Evolutionary conservation across 2,113 vertebrate genomes (phyloP).

Genomic region (Protobothrops mucrosquamatus): DNA sequence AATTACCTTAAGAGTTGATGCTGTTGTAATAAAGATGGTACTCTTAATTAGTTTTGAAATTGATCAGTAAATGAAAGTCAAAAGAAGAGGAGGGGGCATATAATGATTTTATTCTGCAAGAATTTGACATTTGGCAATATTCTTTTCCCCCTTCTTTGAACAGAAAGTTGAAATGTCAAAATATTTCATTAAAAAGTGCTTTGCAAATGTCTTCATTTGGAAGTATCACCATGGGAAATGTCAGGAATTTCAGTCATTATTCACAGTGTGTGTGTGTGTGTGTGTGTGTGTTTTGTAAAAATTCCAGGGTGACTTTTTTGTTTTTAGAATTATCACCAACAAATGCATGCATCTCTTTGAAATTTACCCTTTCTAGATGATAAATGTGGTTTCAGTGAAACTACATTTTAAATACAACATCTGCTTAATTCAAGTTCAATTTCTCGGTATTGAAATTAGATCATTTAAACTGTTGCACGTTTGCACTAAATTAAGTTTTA

Average conservation of each 20-base stretch:
- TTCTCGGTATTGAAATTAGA: not conserved
- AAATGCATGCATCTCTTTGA: not conserved
- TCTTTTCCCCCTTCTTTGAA: not conserved
- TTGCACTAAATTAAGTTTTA: not conserved
- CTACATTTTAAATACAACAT: not conserved
- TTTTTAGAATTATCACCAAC: not conserved
- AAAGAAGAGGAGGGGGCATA: not conserved
- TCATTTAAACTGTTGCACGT: not conserved
- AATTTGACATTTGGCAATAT: slow-evolving; percentile 23
- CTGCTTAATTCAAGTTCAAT: not conserved
- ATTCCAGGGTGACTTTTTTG: not conserved
- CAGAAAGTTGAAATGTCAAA: slow-evolving; percentile 27
- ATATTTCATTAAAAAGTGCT: slow-evolving; percentile 16
- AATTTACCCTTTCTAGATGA: not conserved
- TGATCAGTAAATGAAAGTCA: not conserved
- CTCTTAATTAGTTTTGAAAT: not conserved
- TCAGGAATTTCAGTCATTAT: slow-evolving; percentile 13
- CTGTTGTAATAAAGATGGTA: not conserved
- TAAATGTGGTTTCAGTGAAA: slow-evolving; percentile 3
- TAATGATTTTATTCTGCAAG: not conserved
- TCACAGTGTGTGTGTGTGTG: not conserved
- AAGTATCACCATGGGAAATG: slow-evolving; percentile 16
- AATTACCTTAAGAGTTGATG: not conserved
- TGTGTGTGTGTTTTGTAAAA: not conserved
- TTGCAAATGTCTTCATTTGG: slow-evolving; percentile 6